Base-by-base conservation (phyloP, 1,140 invertebrate species). In the Diabrotica undecimpunctata region DNA sequence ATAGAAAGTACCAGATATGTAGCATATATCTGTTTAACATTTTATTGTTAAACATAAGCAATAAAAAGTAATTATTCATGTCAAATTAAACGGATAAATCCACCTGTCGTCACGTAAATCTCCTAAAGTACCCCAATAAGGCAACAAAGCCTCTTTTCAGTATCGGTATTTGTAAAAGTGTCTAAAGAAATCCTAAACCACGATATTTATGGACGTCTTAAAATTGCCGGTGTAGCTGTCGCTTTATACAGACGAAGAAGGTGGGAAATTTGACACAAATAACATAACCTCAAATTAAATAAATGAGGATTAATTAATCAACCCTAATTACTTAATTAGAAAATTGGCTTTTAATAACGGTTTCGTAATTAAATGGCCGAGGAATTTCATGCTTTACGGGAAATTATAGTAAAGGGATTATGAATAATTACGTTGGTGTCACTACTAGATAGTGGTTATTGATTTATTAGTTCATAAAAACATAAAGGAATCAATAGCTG, bases 281-380 rank as follows among this genome's bases (percentile, higher is more conserved):
- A 67, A 59, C 58, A 62, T 54, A 65, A 54, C 56, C 58, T 67
- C 56, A 37, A 60, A 67, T 67, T 67, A 61, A 67, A 67, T 59
- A 57, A 59, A 64, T 56, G 50, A 52, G 38, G 56, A 62, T 67
- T 66, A 63, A 67, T 67, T 67, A 63, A 67, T 61, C 66, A 64
- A 61, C 52, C 60, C 46, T 68, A 68, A 68, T 68, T 64, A 56
- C 60, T 65, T 68, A 62, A 68, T 65, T 68, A 60, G 66, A 57
- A 65, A 68, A 68, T 68, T 65, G 59, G 53, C 35, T 51, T 68
- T 61, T 53, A 57, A 64, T 64, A 62, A 62, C 52, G 8, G 11
- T 54, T 35, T 41, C 36, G 11, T 62, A 62, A 62, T 62, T 46
- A 5, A 25, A 13, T 39, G 58, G 8, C 58, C 9, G 13, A 8